Percentiles rank a stretch among this genome's conserved stretches.
phyloP scores from a whole-genome alignment of 2,113 vertebrate species.

The Hemiscyllium ocellatum region DNA sequence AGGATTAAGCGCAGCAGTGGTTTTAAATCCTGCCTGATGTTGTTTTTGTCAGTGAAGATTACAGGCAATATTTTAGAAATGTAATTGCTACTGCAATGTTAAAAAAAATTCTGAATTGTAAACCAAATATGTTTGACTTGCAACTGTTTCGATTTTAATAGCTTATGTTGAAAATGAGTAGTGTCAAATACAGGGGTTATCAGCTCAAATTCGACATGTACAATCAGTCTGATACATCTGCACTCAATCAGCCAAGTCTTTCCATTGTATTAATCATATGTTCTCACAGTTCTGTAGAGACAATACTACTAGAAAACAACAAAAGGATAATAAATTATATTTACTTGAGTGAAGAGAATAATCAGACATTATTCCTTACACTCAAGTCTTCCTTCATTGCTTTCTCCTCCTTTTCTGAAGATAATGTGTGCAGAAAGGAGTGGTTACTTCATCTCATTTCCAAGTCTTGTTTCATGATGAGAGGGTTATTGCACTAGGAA shows the following conservation, averaged over 20 bases:
- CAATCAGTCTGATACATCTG: neutral
- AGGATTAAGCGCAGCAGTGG: too few species aligned
- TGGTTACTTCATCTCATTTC: neutral
- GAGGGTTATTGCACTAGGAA: neutral
- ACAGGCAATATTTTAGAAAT: neutral
- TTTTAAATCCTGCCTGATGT: too few species aligned
- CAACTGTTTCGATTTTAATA: neutral
- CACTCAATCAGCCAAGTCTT: neutral
- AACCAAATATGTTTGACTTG: neutral
- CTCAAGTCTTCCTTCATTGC: neutral
- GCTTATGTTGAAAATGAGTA: neutral
- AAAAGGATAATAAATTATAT: neutral
- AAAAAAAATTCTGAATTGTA: neutral
- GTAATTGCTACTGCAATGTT: neutral
- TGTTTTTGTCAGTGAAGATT: too few species aligned
- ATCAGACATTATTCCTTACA: neutral
- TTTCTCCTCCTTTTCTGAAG: neutral
- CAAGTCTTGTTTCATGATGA: neutral
- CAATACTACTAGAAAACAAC: neutral
- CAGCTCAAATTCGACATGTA: neutral
- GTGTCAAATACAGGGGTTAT: neutral
- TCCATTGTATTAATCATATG: neutral
- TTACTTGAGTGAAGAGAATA: neutral
- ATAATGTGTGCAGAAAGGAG: neutral
- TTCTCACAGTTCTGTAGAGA: neutral